phyloP scores from a whole-genome alignment of 2,113 vertebrate species.

The Eonycteris spelaea region DNA sequence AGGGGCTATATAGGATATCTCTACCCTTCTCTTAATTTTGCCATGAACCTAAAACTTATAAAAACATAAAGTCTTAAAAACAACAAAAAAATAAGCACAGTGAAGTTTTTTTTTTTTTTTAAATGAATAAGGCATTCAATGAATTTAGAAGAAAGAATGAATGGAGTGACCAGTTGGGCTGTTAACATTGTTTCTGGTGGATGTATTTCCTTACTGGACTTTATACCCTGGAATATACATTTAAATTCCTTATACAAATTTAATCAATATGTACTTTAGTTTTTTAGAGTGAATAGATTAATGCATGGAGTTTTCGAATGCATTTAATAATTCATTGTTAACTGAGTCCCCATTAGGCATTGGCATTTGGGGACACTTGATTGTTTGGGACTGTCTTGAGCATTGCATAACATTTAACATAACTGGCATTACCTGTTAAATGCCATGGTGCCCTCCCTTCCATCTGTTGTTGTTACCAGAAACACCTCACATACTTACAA shows the following conservation, averaged over 20 bases:
- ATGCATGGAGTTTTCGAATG: not conserved
- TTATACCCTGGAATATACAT: not conserved
- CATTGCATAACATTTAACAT: not conserved
- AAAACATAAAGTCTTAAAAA: not conserved
- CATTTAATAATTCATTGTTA: not conserved
- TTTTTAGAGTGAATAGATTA: not conserved
- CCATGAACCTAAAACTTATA: not conserved
- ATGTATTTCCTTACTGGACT: not conserved
- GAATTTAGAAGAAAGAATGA: not conserved
- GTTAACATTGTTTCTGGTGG: not conserved
- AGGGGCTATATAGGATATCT: not conserved
- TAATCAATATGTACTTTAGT: not conserved
- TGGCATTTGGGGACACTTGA: not conserved
- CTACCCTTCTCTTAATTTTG: not conserved
- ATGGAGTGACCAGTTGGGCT: not conserved
- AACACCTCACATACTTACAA: not conserved
- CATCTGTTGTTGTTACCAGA: not conserved
- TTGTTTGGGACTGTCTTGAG: not conserved
- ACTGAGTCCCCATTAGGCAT: not conserved
- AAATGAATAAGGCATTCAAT: not conserved
- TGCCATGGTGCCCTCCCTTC: not conserved
- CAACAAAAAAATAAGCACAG: not conserved
- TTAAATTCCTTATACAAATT: constrained; percentile 17
- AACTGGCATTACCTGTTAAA: not conserved
- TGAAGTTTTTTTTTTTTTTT: not conserved